A percentile compares a stretch with the other conserved stretches of the same genome.
phyloP scores from a whole-genome alignment of 2,113 vertebrate species.

The Antigone vipio region DNA sequence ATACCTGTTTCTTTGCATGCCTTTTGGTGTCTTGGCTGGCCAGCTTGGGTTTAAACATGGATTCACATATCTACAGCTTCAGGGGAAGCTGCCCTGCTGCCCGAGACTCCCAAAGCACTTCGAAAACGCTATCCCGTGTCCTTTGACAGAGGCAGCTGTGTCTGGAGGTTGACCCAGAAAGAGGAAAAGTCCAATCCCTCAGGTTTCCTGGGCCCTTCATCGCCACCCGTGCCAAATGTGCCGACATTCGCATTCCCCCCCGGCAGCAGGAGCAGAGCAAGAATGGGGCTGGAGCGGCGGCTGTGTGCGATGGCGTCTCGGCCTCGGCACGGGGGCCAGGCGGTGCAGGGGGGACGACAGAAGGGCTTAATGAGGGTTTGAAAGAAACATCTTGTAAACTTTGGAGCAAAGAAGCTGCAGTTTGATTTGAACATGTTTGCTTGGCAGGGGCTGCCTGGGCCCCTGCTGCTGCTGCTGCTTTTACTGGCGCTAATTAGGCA shows the following conservation, averaged over 20 bases:
- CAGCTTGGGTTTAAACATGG: not conserved
- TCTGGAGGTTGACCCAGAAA: not conserved
- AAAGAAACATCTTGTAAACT: conserved; percentile 55
- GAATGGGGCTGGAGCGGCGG: rapidly evolving
- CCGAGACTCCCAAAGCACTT: not conserved
- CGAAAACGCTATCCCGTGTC: rapidly evolving
- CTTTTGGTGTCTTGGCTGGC: not conserved
- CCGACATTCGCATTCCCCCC: rapidly evolving
- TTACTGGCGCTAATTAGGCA: conserved; percentile 19
- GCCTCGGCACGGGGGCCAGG: not conserved
- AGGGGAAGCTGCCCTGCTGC: not conserved
- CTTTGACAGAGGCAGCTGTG: not conserved
- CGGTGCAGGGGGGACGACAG: rapidly evolving
- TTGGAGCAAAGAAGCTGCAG: conserved; percentile 8
- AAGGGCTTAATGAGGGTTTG: conserved; percentile 32
- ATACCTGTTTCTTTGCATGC: no score
- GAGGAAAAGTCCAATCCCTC: not conserved
- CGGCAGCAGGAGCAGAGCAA: not conserved
- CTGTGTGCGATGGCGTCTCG: rapidly evolving
- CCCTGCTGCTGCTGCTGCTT: conserved; percentile 46
- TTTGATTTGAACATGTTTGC: conserved; percentile 35
- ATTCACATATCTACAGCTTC: not conserved
- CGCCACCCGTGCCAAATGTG: no score
- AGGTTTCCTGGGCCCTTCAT: not conserved
- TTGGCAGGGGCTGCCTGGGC: conserved; percentile 15